These are phyloP conservation scores for Acanthosoma haemorrhoidale DNA, from an alignment of 2,888 invertebrate species.

Conservation along the genomic window DNA sequence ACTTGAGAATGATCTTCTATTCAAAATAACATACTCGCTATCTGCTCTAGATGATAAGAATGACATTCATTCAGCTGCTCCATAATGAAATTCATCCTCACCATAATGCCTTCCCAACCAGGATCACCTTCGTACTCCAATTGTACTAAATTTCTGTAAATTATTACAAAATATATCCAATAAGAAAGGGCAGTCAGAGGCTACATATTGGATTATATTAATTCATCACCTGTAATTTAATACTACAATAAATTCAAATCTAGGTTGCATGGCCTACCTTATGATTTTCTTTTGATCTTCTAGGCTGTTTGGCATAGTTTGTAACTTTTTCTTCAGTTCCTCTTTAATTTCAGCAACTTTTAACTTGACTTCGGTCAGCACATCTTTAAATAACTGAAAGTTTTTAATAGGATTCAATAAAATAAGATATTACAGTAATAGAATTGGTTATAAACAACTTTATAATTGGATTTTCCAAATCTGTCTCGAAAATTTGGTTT, in stretches of 20 bases:
- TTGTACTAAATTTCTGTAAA: conserved; percentile 58
- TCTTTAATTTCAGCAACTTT: conserved; percentile 75
- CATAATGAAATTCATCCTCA: conserved; percentile 74
- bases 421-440: neutral
- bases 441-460: too few relatives aligned
- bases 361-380: conserved; percentile 85
- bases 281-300: conserved; percentile 95
- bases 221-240: neutral
- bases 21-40: conserved; percentile 14
- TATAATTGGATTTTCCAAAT: too few relatives aligned
- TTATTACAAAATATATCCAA: neutral
- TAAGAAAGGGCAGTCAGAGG: too few relatives aligned
- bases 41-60: conserved; percentile 54
- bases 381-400: conserved; percentile 71
- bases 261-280: conserved; percentile 50
- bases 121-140: conserved; percentile 79
- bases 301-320: conserved; percentile 84
- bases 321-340: conserved; percentile 73
- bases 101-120: conserved; percentile 90
- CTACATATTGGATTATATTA: neutral
- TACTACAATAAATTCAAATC: neutral
- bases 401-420: neutral
- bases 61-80: conserved; percentile 60
- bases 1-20: too few relatives aligned
- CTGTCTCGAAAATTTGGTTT: too few relatives aligned